Evolutionary conservation across 1,140 invertebrate genomes (phyloP), one percentile per base, ranked within the genome.

Genomic region (Pseudomyrmex dendroicus): DNA sequence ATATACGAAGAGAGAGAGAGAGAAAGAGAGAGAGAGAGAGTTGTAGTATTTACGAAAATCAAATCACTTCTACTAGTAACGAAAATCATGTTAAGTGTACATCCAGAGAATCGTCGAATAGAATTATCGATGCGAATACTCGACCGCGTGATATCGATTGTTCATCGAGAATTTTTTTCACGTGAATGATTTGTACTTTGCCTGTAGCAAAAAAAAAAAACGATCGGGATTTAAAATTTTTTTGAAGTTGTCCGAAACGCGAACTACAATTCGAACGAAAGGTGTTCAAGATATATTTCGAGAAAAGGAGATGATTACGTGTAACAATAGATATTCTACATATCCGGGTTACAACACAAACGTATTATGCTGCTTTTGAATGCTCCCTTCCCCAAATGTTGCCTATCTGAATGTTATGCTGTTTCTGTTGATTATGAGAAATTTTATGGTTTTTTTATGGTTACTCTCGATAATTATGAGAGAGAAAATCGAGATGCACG

Each of bases 281-380:
- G 46, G 54, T 17, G 54, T 70, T 80, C 22, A 48, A 80, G 15
- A 12, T 50, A 80, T 66, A 80, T 70, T 12, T 80, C 20, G 54
- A 59, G 44, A 54, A 35, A 20, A 61, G 63, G 44, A 13, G 54
- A 17, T 4, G 9, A 50, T 70, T 20, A 57, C 15, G 46, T 77
- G 22, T 25, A 80, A 80, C 54, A 25, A 77, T 10, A 61, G 17
- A 48, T 70, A 25, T 2, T 70, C 22, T 20, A 25, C 25, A 25
- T 25, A 25, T 25, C 25, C 64, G 54, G 44, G 44, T 20, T n/a
- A 78, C 15, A 68, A 70, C 22, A 70, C 20, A 72, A 80, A 80
- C 54, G 76, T 80, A 80, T 72, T 78, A 80, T 72, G 66, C 76
- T 80, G 76, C 76, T 80, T 80, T 80, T 80, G 76, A 80, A 72